A percentile compares a stretch with the other conserved stretches of the same genome.
Conservation (phyloP, 1,140 invertebrate species). For the Heliconius himera region DNA sequence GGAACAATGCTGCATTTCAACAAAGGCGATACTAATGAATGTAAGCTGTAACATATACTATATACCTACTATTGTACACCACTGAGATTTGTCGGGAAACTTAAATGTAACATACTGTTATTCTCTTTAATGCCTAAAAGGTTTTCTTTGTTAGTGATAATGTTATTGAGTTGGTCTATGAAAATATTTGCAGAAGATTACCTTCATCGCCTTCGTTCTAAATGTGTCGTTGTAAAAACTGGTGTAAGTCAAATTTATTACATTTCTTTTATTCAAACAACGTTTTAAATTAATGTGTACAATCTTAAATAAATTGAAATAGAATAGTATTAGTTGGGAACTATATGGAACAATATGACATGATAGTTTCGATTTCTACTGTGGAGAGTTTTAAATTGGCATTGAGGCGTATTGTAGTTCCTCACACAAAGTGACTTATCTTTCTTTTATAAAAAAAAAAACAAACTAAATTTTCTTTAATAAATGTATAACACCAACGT, state of each 20-base stretch:
- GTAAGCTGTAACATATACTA: constrained; percentile 16
- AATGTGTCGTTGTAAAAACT: no score
- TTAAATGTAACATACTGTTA: constrained; percentile 20
- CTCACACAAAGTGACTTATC: not conserved
- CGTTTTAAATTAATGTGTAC: no score
- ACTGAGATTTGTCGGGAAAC: constrained; percentile 3
- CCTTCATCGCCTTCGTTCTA: not conserved
- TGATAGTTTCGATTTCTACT: no score
- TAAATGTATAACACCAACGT: not conserved
- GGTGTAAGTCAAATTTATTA: no score
- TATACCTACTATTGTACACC: constrained; percentile 18
- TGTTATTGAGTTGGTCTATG: constrained; percentile 17
- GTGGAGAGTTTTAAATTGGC: no score
- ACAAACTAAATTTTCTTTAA: not conserved
- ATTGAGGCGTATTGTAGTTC: no score
- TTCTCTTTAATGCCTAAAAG: constrained; percentile 10
- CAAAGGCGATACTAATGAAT: constrained; percentile 39
- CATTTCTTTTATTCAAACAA: no score
- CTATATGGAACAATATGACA: no score
- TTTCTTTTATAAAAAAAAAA: not conserved
- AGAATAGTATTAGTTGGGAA: no score
- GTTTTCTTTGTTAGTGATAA: constrained; percentile 17
- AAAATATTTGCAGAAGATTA: not conserved
- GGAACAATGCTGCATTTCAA: constrained; percentile 35
- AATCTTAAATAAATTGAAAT: no score